These are phyloP conservation scores for Batillaria attramentaria DNA, from an alignment of 1,140 invertebrate species.

Conservation along the genomic window DNA sequence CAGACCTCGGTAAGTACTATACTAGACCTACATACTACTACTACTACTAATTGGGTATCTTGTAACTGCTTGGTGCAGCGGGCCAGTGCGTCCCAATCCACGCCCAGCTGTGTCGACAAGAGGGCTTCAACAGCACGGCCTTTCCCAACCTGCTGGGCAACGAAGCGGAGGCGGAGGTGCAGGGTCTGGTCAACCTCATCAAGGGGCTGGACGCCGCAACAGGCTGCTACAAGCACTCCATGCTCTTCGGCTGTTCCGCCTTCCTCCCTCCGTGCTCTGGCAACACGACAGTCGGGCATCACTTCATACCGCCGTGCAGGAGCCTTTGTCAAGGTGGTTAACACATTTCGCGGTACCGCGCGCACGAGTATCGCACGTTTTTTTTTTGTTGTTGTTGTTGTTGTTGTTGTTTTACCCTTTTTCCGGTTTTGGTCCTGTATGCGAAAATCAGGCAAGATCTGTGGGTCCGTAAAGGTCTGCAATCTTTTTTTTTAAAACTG, in stretches of 20 bases:
- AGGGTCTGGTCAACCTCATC: slow-evolving; percentile 38
- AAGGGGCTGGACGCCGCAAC: slow-evolving; percentile 47
- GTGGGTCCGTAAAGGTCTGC: too few relatives aligned
- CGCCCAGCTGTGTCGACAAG: slow-evolving; percentile 39
- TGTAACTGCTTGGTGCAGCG: slow-evolving; percentile 35
- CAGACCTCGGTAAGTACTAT: too few relatives aligned
- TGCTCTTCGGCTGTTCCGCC: slow-evolving; percentile 56
- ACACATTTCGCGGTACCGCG: not conserved
- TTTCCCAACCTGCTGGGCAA: slow-evolving; percentile 58
- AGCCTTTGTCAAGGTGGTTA: slow-evolving; percentile 63
- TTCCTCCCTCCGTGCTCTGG: slow-evolving; percentile 60
- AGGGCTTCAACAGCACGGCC: slow-evolving; percentile 51
- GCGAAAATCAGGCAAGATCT: too few relatives aligned
- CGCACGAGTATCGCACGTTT: too few relatives aligned
- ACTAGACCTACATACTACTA: too few relatives aligned
- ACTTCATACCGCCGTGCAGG: slow-evolving; percentile 62
- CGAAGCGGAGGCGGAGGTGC: slow-evolving; percentile 32
- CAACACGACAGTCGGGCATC: slow-evolving; percentile 39
- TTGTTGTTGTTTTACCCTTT: not conserved
- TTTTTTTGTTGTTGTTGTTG: not conserved
- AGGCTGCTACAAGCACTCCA: slow-evolving; percentile 57
- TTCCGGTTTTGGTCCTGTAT: too few relatives aligned
- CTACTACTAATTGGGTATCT: too few relatives aligned
- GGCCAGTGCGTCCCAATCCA: slow-evolving; percentile 46
- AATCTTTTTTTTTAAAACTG: too few relatives aligned